A percentile compares a stretch with the other conserved stretches of the same genome.
Evolutionary conservation across 37 sponge, comb jelly and placozoan species (phyloP).

Genomic region (Amphimedon queenslandica): DNA sequence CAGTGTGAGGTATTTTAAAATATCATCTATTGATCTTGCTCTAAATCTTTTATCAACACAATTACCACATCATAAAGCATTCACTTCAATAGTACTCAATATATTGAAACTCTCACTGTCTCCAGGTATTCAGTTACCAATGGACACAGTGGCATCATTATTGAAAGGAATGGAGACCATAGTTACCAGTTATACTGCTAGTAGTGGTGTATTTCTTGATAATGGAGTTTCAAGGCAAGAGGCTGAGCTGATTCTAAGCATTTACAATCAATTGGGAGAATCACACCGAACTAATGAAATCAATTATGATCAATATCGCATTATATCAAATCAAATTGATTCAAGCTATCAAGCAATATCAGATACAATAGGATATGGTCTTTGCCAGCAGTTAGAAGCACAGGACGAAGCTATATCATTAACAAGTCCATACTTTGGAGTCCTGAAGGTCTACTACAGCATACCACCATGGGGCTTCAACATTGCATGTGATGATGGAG

Average conservation of each 20-base stretch:
- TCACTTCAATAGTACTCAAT: not conserved
- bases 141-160: not conserved
- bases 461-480: conserved; percentile 11
- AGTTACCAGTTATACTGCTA: not conserved
- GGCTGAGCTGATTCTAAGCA: not conserved
- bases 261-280: conserved; percentile 8
- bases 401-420: conserved; percentile 6
- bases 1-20: no score
- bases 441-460: conserved; percentile 27
- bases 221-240: not conserved
- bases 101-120: not conserved
- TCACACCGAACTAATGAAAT: not conserved
- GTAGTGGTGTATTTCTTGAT: not conserved
- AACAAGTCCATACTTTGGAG: not conserved
- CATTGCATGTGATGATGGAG: not conserved
- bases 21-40: not conserved
- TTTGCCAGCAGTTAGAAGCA: conserved; percentile 33
- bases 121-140: not conserved
- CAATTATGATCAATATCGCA: not conserved
- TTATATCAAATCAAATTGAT: not conserved
- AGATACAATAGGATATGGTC: conserved; percentile 22
- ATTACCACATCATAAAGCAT: not conserved
- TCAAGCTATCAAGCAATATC: not conserved
- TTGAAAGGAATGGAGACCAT: conserved; percentile 6
- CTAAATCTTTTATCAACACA: not conserved